These are phyloP conservation scores for Erebia aethiops DNA, from an alignment of 2,888 invertebrate species.

Conservation along the genomic window DNA sequence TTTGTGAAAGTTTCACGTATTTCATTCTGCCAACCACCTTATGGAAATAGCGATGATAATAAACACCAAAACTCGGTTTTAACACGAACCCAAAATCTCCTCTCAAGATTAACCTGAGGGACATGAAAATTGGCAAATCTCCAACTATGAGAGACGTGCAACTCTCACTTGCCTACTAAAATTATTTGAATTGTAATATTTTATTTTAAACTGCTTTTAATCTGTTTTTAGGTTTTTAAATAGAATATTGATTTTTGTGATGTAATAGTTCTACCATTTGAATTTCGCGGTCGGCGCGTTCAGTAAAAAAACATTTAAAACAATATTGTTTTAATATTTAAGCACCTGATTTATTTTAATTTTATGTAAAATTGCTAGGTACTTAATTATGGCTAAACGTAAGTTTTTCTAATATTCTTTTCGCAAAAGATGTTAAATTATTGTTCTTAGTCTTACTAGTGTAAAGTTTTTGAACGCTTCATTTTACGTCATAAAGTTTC, in stretches of 20 bases:
- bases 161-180: background rate
- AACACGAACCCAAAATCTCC: constrained; percentile 41
- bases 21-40: constrained; percentile 68
- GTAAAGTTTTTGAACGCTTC: too few relatives aligned
- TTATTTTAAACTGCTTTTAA: background rate
- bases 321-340: background rate
- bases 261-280: constrained; percentile 48
- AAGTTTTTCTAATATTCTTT: too few relatives aligned
- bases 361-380: too few relatives aligned
- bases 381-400: too few relatives aligned
- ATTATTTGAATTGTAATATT: background rate
- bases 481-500: too few relatives aligned
- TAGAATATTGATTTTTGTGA: constrained; percentile 53
- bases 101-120: constrained; percentile 54
- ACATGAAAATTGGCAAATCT: constrained; percentile 44
- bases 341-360: background rate
- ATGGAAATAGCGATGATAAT: constrained; percentile 47
- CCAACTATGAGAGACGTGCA: constrained; percentile 28
- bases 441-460: too few relatives aligned
- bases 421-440: too few relatives aligned
- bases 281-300: constrained; percentile 51
- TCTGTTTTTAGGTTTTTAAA: background rate
- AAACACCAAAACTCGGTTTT: constrained; percentile 36
- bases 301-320: constrained; percentile 22
- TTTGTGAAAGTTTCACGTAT: constrained; percentile 70